Percentiles rank a stretch among this genome's conserved stretches.
Conservation (phyloP, 2,113 vertebrate genomes). For the Vicugna pacos region DNA sequence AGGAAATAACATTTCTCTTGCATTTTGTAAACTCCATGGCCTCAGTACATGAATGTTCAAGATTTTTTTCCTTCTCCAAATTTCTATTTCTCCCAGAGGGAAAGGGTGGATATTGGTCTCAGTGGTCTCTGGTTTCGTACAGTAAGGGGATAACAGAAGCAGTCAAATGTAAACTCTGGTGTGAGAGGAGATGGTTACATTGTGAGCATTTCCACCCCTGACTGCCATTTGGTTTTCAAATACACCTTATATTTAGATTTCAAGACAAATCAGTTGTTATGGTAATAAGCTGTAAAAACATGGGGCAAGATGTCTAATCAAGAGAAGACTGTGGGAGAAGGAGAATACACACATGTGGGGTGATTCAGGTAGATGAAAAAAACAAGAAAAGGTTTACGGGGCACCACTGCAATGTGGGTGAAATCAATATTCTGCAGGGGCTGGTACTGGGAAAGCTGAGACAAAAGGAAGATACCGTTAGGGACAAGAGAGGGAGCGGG, state of each 20-base stretch:
- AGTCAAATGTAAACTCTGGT: neutral
- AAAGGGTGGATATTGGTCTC: neutral
- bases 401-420: neutral
- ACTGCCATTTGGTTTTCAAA: neutral
- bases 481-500: neutral
- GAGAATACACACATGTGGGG: neutral
- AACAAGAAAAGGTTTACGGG: neutral
- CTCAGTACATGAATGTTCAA: neutral
- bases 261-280: neutral
- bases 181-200: neutral
- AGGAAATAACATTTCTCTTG: neutral
- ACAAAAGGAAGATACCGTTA: neutral
- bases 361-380: neutral
- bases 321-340: conserved; percentile 29
- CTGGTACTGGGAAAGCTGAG: neutral
- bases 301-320: neutral
- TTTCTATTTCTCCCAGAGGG: neutral
- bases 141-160: neutral
- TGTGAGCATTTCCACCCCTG: too few relatives aligned
- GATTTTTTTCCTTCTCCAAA: neutral
- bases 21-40: neutral
- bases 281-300: neutral
- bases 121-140: neutral
- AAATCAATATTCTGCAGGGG: neutral
- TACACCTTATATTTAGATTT: neutral